Conservation (phyloP, 35 echinoderm and acorn worm genomes). For the Eucidaris tribuloides region DNA sequence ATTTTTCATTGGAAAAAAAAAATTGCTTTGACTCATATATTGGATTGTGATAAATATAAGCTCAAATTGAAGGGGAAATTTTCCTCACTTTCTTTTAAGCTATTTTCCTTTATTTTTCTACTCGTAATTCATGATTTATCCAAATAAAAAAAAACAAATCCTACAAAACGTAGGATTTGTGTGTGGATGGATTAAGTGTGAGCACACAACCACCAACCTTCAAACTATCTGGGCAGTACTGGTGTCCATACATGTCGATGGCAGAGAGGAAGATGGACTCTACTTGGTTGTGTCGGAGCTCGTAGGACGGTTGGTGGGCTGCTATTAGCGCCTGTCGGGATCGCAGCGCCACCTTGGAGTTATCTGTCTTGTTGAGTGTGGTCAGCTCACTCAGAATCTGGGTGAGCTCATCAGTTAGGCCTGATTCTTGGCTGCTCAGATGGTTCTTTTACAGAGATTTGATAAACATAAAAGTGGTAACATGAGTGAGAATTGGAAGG, state of each 20-base stretch:
- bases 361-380: slow-evolving; percentile 87
- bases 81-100: not conserved
- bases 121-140: no score
- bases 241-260: slow-evolving; percentile 97
- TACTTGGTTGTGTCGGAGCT: slow-evolving; percentile 94
- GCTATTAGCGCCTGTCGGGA: slow-evolving; percentile 94
- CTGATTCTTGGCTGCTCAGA: slow-evolving; percentile 72
- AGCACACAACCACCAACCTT: slow-evolving; percentile 52
- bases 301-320: slow-evolving; percentile 91
- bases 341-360: slow-evolving; percentile 83
- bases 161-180: not conserved
- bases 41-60: no score
- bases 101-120: no score
- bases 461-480: not conserved
- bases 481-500: no score
- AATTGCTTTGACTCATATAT: no score
- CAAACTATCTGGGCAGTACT: slow-evolving; percentile 88
- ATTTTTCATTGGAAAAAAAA: not conserved
- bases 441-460: slow-evolving; percentile 52
- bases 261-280: slow-evolving; percentile 98
- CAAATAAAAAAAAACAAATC: not conserved
- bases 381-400: slow-evolving; percentile 72
- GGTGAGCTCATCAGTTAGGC: slow-evolving; percentile 84
- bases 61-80: no score
- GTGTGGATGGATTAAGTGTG: not conserved